phyloP scores from a whole-genome alignment of 2,888 invertebrate genomes.

The Pseudococcus longispinus region DNA sequence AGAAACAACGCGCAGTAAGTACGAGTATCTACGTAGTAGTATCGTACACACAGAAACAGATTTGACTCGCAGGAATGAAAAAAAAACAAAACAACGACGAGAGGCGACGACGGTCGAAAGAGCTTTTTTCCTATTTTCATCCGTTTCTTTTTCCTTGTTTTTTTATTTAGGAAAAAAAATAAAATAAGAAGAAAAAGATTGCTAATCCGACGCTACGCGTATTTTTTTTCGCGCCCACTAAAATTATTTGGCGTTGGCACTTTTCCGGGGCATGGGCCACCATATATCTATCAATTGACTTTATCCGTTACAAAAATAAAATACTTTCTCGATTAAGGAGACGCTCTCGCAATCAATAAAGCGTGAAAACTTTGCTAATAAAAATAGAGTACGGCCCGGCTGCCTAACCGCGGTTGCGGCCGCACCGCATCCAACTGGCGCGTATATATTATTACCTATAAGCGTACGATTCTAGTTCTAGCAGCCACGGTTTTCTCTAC shows the following conservation, averaged over 20 bases:
- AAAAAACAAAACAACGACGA: not conserved
- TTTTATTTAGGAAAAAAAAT: too few species aligned
- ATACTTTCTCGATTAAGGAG: slow-evolving; percentile 7
- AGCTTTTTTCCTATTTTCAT: not conserved
- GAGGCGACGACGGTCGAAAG: not conserved
- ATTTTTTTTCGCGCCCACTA: not conserved
- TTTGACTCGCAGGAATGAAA: not conserved
- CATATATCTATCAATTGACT: not conserved
- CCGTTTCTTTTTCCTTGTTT: not conserved
- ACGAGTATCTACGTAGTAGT: too few species aligned
- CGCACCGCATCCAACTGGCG: too few species aligned
- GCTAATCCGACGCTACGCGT: not conserved
- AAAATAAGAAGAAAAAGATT: not conserved
- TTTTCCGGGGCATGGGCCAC: not conserved
- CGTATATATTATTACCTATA: too few species aligned
- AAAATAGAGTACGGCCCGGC: not conserved
- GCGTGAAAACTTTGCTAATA: not conserved
- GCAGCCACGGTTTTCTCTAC: too few species aligned
- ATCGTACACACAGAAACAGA: not conserved
- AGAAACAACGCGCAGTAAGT: too few species aligned
- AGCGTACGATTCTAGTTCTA: too few species aligned
- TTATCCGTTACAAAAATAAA: not conserved
- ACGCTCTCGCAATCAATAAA: not conserved
- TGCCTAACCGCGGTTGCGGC: not conserved
- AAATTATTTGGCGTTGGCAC: slow-evolving; percentile 8